phyloP scores from a whole-genome alignment of 1,140 invertebrate genomes.

The Neodiprion lecontei region DNA sequence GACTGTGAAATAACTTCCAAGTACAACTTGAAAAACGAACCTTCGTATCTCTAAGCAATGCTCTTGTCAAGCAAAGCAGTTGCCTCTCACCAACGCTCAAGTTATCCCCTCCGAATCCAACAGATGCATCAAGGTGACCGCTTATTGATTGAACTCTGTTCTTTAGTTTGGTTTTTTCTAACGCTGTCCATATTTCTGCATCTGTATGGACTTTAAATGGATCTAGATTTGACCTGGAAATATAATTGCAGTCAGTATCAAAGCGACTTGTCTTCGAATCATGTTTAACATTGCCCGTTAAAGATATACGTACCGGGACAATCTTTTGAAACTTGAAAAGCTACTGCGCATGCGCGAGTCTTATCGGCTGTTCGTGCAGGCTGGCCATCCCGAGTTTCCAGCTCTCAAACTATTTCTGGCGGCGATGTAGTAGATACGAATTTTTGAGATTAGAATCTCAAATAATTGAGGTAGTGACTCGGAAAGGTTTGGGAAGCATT shows the following conservation, averaged over 20 bases:
- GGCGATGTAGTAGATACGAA: too few species aligned
- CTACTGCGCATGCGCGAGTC: too few species aligned
- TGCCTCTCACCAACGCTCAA: constrained; percentile 67
- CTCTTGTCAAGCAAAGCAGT: constrained; percentile 68
- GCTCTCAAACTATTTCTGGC: too few species aligned
- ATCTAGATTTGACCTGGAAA: constrained; percentile 68
- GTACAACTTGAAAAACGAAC: constrained; percentile 43
- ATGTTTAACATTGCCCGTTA: not conserved
- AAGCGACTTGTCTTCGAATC: not conserved
- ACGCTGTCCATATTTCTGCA: constrained; percentile 66
- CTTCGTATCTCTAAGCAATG: constrained; percentile 65
- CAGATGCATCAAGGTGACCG: constrained; percentile 54
- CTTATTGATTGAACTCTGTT: constrained; percentile 57
- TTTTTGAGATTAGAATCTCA: too few species aligned
- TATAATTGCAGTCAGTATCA: not conserved
- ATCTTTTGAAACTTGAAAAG: too few species aligned
- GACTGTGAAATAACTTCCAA: too few species aligned
- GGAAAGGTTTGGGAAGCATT: too few species aligned
- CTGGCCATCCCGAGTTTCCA: too few species aligned
- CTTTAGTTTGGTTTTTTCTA: constrained; percentile 69
- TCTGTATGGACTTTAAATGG: constrained; percentile 66
- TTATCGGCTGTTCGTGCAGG: too few species aligned
- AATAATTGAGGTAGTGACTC: too few species aligned
- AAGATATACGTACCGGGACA: constrained; percentile 36
- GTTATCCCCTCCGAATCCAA: constrained; percentile 58